Conservation (phyloP, 2,888 invertebrate species). For the Parnassius orleans region DNA sequence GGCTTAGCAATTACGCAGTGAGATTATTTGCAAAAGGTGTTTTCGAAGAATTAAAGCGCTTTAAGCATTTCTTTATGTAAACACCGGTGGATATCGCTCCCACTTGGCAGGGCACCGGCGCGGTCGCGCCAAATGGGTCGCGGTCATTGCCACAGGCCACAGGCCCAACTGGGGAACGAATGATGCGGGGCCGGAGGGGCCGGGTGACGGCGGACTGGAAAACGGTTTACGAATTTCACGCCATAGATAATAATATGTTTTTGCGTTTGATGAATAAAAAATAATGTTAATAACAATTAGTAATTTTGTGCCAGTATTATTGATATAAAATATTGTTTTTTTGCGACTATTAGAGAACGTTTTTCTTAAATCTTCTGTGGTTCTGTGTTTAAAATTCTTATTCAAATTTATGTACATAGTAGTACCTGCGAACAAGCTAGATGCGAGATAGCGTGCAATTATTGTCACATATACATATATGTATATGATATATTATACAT, state of each 20-base stretch:
- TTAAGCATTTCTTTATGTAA: conserved; percentile 27
- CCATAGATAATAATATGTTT: neutral
- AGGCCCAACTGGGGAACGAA: conserved; percentile 19
- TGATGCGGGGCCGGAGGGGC: conserved; percentile 12
- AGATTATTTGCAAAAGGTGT: conserved; percentile 26
- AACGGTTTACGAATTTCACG: conserved; percentile 18
- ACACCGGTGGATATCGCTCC: conserved; percentile 24
- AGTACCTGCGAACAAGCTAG: no score
- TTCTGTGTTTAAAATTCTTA: no score
- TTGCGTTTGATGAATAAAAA: no score
- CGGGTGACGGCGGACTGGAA: conserved; percentile 1
- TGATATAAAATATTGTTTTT: no score
- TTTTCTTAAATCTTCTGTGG: no score
- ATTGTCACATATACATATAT: no score
- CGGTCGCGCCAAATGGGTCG: conserved; percentile 27
- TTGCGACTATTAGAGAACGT: no score
- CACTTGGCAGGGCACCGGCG: conserved; percentile 27
- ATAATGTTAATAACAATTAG: no score
- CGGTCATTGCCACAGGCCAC: conserved; percentile 28
- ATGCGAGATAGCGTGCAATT: no score
- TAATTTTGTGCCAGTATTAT: no score
- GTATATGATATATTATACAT: no score
- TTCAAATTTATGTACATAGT: no score
- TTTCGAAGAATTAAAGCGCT: conserved; percentile 24
- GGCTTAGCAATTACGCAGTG: neutral